Evolutionary conservation across 1,140 invertebrate species (phyloP), one percentile per base, ranked within the genome.

Genomic region (Mycetomoellerius zeteki): DNA sequence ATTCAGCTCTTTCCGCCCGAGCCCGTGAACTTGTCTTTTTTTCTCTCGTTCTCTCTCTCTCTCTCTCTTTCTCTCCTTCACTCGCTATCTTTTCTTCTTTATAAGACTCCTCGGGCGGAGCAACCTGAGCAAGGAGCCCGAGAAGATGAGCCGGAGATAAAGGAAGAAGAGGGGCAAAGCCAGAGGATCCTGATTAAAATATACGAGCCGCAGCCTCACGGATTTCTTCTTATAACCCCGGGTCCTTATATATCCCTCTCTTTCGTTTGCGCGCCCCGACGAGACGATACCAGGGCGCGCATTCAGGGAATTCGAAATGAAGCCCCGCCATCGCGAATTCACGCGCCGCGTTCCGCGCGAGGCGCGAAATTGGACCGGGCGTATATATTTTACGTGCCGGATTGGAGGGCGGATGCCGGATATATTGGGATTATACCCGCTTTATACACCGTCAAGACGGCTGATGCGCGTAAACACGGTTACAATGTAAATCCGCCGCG

Each of bases 1-100:
- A 95, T 95, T 95, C 94, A 95, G 93, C 93, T 95, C 94, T 94
- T 94, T 95, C 94, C 92, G 94, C 94, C 93, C 91, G 91, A 87
- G 86, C 91, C 37, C 90, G 86, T 89, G 90, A 91, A 91, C 89
- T 71, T 89, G 78, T 77, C 85, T 93, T 92, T 67, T 81, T 89
- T 78, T 81, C 37, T 43, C 37, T 88, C 76, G 82, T 60, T 75
- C 58, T 56, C 86, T 89, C 91, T 77, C 69, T 91, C 50, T 58
- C 58, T 64, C 37, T 47, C n/a, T 67, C 30, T 62, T 30, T 27
- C 30, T 19, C 30, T 60, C 33, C 27, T 33, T 69, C 58, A 60
- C 52, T 60, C 56, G 65, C 75, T 52, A 82, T 84, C 54, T 65
- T 87, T 67, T 65, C 69, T 69, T 71, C 86, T 93, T 94, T 94